phyloP scores from a whole-genome alignment of 1,140 invertebrate species.

The Hylaeus volcanicus region DNA sequence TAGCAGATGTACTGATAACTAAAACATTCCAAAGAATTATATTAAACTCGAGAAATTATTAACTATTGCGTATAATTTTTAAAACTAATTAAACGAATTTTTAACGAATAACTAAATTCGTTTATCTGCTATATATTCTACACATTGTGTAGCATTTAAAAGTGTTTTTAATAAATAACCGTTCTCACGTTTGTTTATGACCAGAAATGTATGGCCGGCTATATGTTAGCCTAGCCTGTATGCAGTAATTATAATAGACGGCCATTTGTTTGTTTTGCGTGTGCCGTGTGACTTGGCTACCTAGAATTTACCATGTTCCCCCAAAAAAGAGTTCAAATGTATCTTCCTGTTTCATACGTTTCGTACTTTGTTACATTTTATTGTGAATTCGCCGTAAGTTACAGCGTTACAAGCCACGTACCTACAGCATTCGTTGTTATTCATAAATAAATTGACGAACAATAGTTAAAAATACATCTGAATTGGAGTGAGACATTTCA shows the following conservation, averaged over 20 bases:
- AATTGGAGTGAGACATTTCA: too few species aligned
- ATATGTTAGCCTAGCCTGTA: conserved; percentile 9
- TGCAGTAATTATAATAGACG: conserved; percentile 22
- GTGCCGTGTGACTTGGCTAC: conserved; percentile 21
- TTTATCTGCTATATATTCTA: neutral
- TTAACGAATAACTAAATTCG: neutral
- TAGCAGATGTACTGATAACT: too few species aligned
- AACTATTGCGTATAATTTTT: too few species aligned
- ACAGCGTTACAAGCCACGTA: too few species aligned
- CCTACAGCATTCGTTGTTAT: too few species aligned
- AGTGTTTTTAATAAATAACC: conserved; percentile 17
- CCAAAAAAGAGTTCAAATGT: conserved; percentile 4
- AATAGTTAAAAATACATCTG: too few species aligned
- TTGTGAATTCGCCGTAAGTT: neutral
- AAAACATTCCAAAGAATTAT: too few species aligned
- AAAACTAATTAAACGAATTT: neutral
- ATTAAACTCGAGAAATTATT: too few species aligned
- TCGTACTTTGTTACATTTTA: conserved; percentile 1
- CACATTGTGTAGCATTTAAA: neutral
- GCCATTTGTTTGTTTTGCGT: conserved; percentile 22
- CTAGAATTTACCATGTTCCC: conserved; percentile 19
- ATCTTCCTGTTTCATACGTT: conserved; percentile 22
- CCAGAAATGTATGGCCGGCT: conserved; percentile 7
- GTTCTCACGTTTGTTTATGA: conserved; percentile 12
- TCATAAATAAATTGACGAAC: too few species aligned